Percentiles rank a stretch among this genome's conserved stretches.
These are phyloP conservation scores for Phyllostomus hastatus DNA, from an alignment of 2,113 vertebrate genomes.

Conservation along the genomic window DNA sequence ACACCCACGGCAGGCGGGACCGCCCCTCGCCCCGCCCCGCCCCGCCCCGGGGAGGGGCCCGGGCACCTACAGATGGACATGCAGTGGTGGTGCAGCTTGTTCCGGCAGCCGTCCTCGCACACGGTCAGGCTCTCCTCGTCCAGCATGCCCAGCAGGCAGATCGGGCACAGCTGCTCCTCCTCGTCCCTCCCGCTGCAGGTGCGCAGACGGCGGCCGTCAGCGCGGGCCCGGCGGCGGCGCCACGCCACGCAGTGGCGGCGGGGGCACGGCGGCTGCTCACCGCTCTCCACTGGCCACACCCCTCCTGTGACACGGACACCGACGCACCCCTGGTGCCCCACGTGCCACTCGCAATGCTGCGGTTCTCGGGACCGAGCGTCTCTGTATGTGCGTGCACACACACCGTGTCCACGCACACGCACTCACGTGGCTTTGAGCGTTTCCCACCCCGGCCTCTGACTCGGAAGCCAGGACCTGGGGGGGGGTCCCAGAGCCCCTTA, in stretches of 20 bases:
- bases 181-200: background rate
- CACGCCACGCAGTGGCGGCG: too few relatives aligned
- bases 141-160: conserved; percentile 92
- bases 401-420: background rate
- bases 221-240: too few relatives aligned
- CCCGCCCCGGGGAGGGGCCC: too few relatives aligned
- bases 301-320: too few relatives aligned
- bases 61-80: conserved; percentile 85
- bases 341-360: background rate
- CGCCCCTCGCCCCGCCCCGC: too few relatives aligned
- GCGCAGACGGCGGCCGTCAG: too few relatives aligned
- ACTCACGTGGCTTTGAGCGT: background rate
- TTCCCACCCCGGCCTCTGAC: conserved; percentile 20
- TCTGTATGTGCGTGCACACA: background rate
- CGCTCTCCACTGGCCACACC: background rate
- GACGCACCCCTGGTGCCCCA: background rate
- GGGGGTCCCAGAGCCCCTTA: conserved; percentile 62
- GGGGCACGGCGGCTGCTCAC: too few relatives aligned
- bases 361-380: too few relatives aligned
- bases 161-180: conserved; percentile 93
- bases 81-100: conserved; percentile 95
- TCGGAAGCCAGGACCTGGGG: conserved; percentile 14
- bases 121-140: conserved; percentile 92
- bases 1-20: too few relatives aligned
- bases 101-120: conserved; percentile 92